Conservation (phyloP, 2,113 vertebrate species). For the Tenebrosternarchus preto region DNA sequence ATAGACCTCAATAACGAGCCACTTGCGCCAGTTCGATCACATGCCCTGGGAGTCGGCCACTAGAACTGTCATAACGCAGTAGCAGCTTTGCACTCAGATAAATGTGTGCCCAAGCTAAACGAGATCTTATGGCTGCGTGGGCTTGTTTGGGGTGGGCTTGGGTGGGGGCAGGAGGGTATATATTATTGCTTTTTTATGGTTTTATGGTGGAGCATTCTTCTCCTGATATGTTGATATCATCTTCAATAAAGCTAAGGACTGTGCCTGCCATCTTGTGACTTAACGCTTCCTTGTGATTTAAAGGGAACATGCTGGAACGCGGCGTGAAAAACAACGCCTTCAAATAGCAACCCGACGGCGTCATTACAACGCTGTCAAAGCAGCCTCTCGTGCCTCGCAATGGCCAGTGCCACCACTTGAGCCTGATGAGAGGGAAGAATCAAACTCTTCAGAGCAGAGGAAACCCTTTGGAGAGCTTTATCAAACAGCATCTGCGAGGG, state of each 20-base stretch:
- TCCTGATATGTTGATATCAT: slow-evolving; percentile 72
- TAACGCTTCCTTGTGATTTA: slow-evolving; percentile 63
- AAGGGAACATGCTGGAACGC: slow-evolving; percentile 43
- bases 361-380: slow-evolving; percentile 5
- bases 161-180: slow-evolving; percentile 6
- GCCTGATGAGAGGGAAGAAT: slow-evolving; percentile 57
- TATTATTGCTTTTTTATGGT: slow-evolving; percentile 56
- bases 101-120: slow-evolving; percentile 50
- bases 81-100: slow-evolving; percentile 24
- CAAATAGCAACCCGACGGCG: background rate
- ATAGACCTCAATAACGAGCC: slow-evolving; percentile 35
- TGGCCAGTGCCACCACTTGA: slow-evolving; percentile 58
- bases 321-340: slow-evolving; percentile 15
- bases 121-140: slow-evolving; percentile 48
- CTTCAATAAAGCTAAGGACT: slow-evolving; percentile 70
- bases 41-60: background rate
- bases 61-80: slow-evolving; percentile 55
- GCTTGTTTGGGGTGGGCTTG: slow-evolving; percentile 39
- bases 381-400: slow-evolving; percentile 21
- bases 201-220: slow-evolving; percentile 60
- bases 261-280: slow-evolving; percentile 64
- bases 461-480: slow-evolving; percentile 60
- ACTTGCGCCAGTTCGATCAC: slow-evolving; percentile 33
- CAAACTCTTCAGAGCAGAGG: slow-evolving; percentile 44
- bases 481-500: slow-evolving; percentile 72